These are phyloP conservation scores for Scaptodrosophila lebanonensis DNA, from an alignment of 1,140 invertebrate species.

Conservation along the genomic window DNA sequence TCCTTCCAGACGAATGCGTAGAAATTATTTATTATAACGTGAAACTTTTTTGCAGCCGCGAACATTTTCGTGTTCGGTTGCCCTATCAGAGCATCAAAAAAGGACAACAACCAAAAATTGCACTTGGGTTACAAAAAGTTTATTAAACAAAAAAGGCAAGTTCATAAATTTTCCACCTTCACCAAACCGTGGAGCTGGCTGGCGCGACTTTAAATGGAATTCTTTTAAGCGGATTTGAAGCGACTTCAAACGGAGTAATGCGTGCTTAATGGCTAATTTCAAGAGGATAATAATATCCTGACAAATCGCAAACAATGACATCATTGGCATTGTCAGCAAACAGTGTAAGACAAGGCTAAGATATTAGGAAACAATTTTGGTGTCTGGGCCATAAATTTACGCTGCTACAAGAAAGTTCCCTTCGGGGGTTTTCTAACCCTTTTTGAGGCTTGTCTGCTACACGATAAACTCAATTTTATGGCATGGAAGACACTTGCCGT, in stretches of 20 bases:
- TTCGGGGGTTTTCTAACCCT: slow-evolving; percentile 21
- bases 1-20: slow-evolving; percentile 70
- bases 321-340: slow-evolving; percentile 16
- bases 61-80: slow-evolving; percentile 35
- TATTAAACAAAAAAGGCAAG: too few relatives aligned
- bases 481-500: neutral
- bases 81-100: slow-evolving; percentile 32
- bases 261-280: slow-evolving; percentile 25
- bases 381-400: slow-evolving; percentile 10
- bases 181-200: too few relatives aligned
- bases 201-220: slow-evolving; percentile 14
- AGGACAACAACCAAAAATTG: slow-evolving; percentile 49
- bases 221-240: slow-evolving; percentile 28
- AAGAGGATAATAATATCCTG: slow-evolving; percentile 30
- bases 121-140: too few relatives aligned
- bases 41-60: slow-evolving; percentile 60
- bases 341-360: slow-evolving; percentile 8
- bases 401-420: neutral
- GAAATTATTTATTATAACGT: slow-evolving; percentile 74
- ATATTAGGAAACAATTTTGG: slow-evolving; percentile 15
- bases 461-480: neutral
- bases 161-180: too few relatives aligned
- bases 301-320: slow-evolving; percentile 14
- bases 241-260: slow-evolving; percentile 44
- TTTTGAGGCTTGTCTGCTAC: slow-evolving; percentile 10